Evolutionary conservation across 2,113 vertebrate genomes (phyloP).

Genomic region (Ondatra zibethicus): DNA sequence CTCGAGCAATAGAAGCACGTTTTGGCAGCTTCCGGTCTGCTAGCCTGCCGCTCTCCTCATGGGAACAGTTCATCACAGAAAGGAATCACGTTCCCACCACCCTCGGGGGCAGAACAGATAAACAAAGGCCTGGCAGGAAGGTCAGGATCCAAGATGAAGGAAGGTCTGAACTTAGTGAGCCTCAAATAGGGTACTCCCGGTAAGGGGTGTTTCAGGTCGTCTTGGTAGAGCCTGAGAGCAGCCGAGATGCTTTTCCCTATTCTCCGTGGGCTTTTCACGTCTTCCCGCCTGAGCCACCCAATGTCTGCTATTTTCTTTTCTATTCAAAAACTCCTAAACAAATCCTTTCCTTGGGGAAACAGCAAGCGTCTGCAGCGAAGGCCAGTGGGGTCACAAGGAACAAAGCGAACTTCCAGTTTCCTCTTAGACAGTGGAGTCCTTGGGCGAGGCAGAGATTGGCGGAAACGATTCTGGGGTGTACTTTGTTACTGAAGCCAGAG

Average conservation of each 20-base stretch:
- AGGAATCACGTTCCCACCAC: neutral
- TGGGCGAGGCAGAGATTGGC: neutral
- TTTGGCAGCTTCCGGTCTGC: neutral
- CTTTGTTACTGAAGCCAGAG: neutral
- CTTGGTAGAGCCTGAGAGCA: neutral
- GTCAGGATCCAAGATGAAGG: neutral
- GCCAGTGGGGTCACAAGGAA: slow-evolving; percentile 43
- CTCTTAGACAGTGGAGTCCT: neutral
- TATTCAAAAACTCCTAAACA: slow-evolving; percentile 75
- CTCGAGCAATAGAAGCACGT: neutral
- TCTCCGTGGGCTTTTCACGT: neutral
- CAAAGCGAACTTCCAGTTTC: neutral
- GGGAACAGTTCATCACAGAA: neutral
- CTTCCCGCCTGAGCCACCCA: neutral
- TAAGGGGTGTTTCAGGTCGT: neutral
- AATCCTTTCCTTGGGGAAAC: slow-evolving; percentile 59
- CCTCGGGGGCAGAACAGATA: neutral
- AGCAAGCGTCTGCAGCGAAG: slow-evolving; percentile 50
- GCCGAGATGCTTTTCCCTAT: neutral
- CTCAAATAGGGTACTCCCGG: neutral
- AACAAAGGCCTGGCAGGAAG: neutral
- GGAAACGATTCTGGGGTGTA: neutral
- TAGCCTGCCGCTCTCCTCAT: neutral
- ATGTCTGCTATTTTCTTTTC: slow-evolving; percentile 74
- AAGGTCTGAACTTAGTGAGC: neutral